Evolutionary conservation across 1,140 invertebrate species (phyloP), one percentile per base, ranked within the genome.

Genomic region (Choristoneura fumiferana): DNA sequence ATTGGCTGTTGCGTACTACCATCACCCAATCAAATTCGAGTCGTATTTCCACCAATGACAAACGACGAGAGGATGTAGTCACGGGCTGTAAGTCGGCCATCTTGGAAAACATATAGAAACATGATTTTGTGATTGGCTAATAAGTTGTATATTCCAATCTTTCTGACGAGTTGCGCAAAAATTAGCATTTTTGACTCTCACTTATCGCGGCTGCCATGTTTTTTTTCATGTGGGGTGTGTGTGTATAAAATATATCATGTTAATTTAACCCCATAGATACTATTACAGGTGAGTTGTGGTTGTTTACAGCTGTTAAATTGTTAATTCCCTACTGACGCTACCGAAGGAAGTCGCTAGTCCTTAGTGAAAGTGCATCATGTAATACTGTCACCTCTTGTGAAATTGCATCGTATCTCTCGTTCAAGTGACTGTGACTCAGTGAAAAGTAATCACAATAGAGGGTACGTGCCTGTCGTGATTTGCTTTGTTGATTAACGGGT

Each of bases 211-310:
- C 84, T 89, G 86, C 86, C 86, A 89, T 89, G 86, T 89, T 89
- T 87, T 89, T 84, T 89, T 87, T 89, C 82, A 84, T 85, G 80
- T 83, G 81, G 84, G 82, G 81, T 86, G 84, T 89, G 80, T 89
- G 84, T 88, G 75, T 85, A 75, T 83, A 80, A 75, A 84, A 36
- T 81, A 75, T 81, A 88, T 79, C 78, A 88, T 88, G 85, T 78
- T 84, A 84, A 73, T 79, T 80, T 85, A 74, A 74, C 79, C 77
- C 80, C 84, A 69, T 77, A 78, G 74, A 84, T 73, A 87, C 69
- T 80, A 71, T 69, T 76, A 77, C 80, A 79, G 84, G 85, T 88
- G 67, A 88, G 83, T 77, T 12, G 13, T 59, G 73, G 71, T 71
- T 57, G 43, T 63, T 60, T 71, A 59, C 76, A 61, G 60, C 38